A percentile compares a stretch with the other conserved stretches of the same genome.
Evolutionary conservation across 2,113 vertebrate genomes (phyloP).

Genomic region (Aphyosemion australe): DNA sequence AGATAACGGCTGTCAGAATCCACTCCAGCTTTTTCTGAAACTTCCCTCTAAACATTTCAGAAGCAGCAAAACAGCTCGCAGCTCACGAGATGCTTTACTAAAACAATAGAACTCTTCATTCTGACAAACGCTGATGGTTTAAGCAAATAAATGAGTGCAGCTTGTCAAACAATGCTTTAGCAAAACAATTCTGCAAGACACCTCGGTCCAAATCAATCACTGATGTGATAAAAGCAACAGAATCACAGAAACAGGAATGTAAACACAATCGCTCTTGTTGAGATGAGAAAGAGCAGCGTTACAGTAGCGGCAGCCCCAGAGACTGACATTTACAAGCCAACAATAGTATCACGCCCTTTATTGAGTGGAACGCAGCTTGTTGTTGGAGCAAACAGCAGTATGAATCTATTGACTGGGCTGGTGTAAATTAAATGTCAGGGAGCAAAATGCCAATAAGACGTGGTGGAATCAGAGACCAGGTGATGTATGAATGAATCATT

Average conservation of each 20-base stretch:
- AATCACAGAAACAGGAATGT: constrained; percentile 24
- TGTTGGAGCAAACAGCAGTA: constrained; percentile 13
- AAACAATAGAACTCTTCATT: not conserved
- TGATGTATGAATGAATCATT: not conserved
- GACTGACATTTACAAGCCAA: constrained; percentile 26
- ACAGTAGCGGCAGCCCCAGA: constrained; percentile 1
- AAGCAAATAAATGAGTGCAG: constrained; percentile 7
- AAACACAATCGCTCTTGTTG: constrained; percentile 43
- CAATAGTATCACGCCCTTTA: constrained; percentile 5
- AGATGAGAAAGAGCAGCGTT: constrained; percentile 6
- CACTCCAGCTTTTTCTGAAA: constrained; percentile 19
- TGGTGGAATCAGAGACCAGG: not conserved
- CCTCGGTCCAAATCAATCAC: constrained; percentile 44
- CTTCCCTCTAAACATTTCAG: constrained; percentile 16
- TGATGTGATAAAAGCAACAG: constrained; percentile 35
- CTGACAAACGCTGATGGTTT: constrained; percentile 1
- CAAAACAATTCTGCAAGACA: constrained; percentile 36
- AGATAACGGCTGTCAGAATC: constrained; percentile 27
- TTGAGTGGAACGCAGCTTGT: constrained; percentile 4
- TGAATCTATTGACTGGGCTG: not conserved
- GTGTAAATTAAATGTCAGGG: constrained; percentile 5
- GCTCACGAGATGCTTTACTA: not conserved
- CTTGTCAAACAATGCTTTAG: not conserved
- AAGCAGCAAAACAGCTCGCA: constrained; percentile 4
- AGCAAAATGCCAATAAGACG: not conserved